Evolutionary conservation across 2,888 invertebrate species (phyloP), one percentile per base, ranked within the genome.

Genomic region (Tipula vernalis): DNA sequence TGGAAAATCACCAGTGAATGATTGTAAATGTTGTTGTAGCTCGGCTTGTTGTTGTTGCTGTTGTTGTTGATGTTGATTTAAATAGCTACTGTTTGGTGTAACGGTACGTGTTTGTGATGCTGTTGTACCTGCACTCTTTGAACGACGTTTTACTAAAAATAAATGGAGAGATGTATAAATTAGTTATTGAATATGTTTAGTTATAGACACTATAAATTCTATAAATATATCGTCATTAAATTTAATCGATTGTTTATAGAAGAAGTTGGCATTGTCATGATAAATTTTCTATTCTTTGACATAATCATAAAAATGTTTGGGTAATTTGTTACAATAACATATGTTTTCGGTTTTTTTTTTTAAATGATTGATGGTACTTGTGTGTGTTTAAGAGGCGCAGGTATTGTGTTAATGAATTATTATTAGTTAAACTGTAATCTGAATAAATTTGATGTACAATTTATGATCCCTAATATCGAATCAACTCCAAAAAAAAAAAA

Each of bases 1-100:
- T 39, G 41, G 84, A 39, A 39, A 39, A 15, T 84, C 84, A n/a
- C 10, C 39, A 84, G 8, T 39, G n/a, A 39, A 84, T n/a, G 36
- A 15, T 51, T 86, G 88, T 86, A 86, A 88, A 51, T 88, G 88
- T 86, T 87, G 88, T 41, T 87, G 87, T 28, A 71, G 71, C 71
- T 71, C 28, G 71, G 71, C 71, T 83, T 87, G 88, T 87, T 89
- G 89, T 88, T 90, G 91, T 86, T 90, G 89, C 87, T 91, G 91
- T 89, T 91, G 90, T 91, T 92, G 88, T 91, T 91, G 89, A 91
- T 89, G 88, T 91, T 90, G 89, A 91, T 89, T 84, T 84, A 84
- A 84, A 39, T 84, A 84, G 41, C 41, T 84, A 84, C 84, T 84
- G 39, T 84, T 84, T 84, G 84, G 84, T 39, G 84, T 84, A 1